Percentiles rank a stretch among this genome's conserved stretches.
phyloP scores from a whole-genome alignment of 1,140 invertebrate genomes.

The Dendrolimus kikuchii region DNA sequence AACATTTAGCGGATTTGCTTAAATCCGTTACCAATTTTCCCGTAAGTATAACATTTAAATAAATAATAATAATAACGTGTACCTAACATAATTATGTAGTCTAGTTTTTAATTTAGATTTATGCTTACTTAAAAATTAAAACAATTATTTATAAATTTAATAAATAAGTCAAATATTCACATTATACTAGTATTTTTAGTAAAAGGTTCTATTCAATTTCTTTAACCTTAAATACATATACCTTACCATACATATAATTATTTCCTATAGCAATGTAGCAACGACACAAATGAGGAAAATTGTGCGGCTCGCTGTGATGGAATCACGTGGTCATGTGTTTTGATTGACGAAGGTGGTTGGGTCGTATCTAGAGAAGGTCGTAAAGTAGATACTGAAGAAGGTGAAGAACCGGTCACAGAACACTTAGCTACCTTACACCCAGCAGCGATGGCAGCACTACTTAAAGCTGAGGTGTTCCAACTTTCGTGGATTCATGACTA shows the following conservation, averaged over 20 bases:
- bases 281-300: constrained; percentile 29
- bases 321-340: constrained; percentile 39
- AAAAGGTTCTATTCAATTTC: too few species aligned
- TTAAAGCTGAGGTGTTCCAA: constrained; percentile 41
- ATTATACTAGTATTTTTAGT: too few species aligned
- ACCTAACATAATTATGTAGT: too few species aligned
- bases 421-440: constrained; percentile 45
- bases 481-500: constrained; percentile 59
- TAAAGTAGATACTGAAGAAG: neutral
- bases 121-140: too few species aligned
- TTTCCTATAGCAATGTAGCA: constrained; percentile 13
- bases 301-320: constrained; percentile 42
- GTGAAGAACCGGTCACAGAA: constrained; percentile 19
- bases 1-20: constrained; percentile 43
- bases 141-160: too few species aligned
- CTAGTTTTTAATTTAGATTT: too few species aligned
- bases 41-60: constrained; percentile 23
- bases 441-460: constrained; percentile 38
- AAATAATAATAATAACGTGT: neutral
- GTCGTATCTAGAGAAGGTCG: constrained; percentile 25
- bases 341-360: constrained; percentile 55
- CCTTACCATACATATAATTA: neutral
- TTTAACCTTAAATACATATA: too few species aligned
- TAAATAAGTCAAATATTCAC: too few species aligned
- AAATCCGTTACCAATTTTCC: constrained; percentile 39